Percentiles rank a stretch among this genome's conserved stretches.
phyloP scores from a whole-genome alignment of 2,113 vertebrate genomes.

The Mesocricetus auratus region DNA sequence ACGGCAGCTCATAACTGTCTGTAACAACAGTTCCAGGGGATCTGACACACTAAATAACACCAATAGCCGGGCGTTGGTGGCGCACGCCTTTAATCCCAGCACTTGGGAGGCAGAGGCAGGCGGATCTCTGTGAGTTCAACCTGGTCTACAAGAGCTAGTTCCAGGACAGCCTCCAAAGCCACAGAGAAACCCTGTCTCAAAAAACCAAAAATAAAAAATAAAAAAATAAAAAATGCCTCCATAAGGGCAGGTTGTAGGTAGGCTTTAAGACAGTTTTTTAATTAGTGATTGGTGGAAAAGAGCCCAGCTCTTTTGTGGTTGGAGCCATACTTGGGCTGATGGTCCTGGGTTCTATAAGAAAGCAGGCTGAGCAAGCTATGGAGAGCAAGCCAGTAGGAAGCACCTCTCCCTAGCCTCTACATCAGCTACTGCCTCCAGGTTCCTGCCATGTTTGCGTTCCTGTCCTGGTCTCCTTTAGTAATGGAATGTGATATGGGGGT shows the following conservation, averaged over 20 bases:
- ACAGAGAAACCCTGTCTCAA: no score
- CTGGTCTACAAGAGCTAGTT: no score
- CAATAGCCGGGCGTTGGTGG: no score
- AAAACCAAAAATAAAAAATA: no score
- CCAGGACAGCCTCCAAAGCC: no score
- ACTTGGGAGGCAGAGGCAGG: no score
- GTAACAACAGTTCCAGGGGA: no score
- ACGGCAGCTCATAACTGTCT: no score
- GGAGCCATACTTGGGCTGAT: neutral
- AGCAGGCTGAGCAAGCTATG: neutral
- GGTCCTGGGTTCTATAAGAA: neutral
- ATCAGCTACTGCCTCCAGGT: neutral
- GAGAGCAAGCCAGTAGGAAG: neutral
- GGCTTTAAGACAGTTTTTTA: neutral
- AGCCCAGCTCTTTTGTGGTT: neutral
- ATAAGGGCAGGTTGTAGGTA: neutral
- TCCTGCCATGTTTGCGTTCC: neutral
- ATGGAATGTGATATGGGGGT: neutral
- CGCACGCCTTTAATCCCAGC: no score
- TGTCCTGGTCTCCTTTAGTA: neutral
- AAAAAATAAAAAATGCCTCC: neutral
- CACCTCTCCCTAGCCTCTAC: neutral
- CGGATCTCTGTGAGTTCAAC: no score
- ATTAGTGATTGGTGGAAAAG: neutral
- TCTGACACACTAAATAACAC: no score